Evolutionary conservation across 2,113 vertebrate genomes (phyloP).

Genomic region (Lethenteron camtschaticum): DNA sequence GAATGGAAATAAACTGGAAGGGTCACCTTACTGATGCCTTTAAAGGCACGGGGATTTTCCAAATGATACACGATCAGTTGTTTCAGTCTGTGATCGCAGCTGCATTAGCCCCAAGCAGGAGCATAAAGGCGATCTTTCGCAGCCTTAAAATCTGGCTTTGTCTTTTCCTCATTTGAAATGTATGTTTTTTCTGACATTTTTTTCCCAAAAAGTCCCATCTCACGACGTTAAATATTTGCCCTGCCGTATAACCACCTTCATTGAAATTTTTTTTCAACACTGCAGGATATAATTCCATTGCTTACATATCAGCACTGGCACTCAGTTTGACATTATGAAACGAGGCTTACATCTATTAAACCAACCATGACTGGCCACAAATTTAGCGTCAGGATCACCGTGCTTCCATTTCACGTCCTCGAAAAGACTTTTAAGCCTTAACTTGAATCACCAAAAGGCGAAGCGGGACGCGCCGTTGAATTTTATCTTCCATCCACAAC

Average conservation of each 20-base stretch:
- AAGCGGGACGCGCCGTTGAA: not conserved
- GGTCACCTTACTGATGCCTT: slow-evolving; percentile 6
- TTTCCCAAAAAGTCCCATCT: not conserved
- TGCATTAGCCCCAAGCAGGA: slow-evolving; percentile 9
- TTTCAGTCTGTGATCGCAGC: slow-evolving; percentile 10
- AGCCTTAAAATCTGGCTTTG: slow-evolving; percentile 8
- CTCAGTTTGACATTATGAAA: not conserved
- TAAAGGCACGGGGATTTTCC: slow-evolving; percentile 9
- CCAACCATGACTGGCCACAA: slow-evolving; percentile 7
- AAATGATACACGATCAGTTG: slow-evolving; percentile 8
- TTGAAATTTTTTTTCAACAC: not conserved
- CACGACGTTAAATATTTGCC: slow-evolving; percentile 9
- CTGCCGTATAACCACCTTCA: slow-evolving; percentile 5
- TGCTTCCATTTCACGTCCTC: not conserved
- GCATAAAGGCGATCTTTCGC: slow-evolving; percentile 5
- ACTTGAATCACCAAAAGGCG: not conserved
- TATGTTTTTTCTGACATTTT: not conserved
- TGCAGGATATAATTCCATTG: slow-evolving; percentile 2
- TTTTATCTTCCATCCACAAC: slow-evolving; percentile 8
- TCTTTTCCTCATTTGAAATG: slow-evolving; percentile 3
- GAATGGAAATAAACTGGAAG: slow-evolving; percentile 7
- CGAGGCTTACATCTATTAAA: not conserved
- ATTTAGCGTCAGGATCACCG: not conserved
- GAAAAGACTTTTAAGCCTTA: slow-evolving; percentile 8
- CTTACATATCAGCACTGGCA: slow-evolving; percentile 1